These are phyloP conservation scores for Cinclus cinclus DNA, from an alignment of 2,113 vertebrate species.

Conservation along the genomic window DNA sequence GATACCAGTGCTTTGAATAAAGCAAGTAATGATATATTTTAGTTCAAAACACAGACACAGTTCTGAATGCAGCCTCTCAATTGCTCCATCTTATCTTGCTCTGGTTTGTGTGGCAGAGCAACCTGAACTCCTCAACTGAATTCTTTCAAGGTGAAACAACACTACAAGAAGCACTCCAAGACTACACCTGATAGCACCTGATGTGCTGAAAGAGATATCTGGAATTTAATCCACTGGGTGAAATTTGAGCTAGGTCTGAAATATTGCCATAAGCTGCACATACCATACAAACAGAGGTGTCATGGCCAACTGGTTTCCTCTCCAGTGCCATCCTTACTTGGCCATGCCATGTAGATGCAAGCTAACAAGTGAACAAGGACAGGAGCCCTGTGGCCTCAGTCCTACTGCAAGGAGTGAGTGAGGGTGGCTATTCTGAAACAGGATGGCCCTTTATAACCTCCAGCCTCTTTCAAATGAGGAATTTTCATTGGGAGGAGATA, in stretches of 20 bases:
- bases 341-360: fast-evolving
- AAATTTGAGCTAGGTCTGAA: neutral
- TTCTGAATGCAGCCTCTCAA: neutral
- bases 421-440: neutral
- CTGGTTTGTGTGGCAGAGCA: neutral
- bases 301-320: neutral
- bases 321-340: neutral
- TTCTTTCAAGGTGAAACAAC: neutral
- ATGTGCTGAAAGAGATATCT: neutral
- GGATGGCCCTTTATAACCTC: neutral
- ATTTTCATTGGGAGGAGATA: neutral
- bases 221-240: neutral
- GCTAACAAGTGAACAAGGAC: neutral
- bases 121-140: neutral
- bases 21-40: neutral
- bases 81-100: neutral
- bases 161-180: neutral
- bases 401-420: neutral
- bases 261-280: neutral
- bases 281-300: neutral
- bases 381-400: neutral
- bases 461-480: neutral
- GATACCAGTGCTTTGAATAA: neutral
- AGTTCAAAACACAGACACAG: neutral
- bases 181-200: neutral